Conservation (phyloP, 2,113 vertebrate genomes). For the Phoenicopterus ruber region DNA sequence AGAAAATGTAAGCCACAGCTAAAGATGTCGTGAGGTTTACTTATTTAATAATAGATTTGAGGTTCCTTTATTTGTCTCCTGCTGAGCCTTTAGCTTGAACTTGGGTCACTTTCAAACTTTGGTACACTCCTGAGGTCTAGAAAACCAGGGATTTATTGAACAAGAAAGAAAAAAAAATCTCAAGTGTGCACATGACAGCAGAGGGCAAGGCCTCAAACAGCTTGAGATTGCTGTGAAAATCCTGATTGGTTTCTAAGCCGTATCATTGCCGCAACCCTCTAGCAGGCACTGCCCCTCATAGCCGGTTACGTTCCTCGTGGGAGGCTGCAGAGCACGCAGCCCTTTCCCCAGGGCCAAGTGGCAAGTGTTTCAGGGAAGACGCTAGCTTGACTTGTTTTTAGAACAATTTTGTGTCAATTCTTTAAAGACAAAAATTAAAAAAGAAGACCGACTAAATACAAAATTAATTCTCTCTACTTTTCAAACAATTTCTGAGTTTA, state of each 20-base stretch:
- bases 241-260: conserved; percentile 47
- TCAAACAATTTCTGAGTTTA: not conserved
- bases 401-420: not conserved
- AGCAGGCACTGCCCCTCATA: not conserved
- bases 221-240: conserved; percentile 52
- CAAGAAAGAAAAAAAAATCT: conserved; percentile 37
- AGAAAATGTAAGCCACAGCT: conserved; percentile 10
- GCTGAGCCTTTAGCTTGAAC: conserved; percentile 52
- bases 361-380: not conserved
- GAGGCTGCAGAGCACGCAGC: not conserved
- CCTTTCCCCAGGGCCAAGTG: not conserved
- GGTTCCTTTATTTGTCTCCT: conserved; percentile 43
- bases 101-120: conserved; percentile 54
- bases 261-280: not conserved
- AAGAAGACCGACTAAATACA: not conserved
- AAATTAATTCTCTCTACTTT: not conserved
- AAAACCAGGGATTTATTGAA: conserved; percentile 41
- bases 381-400: not conserved
- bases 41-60: conserved; percentile 48
- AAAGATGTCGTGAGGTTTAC: not conserved
- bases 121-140: conserved; percentile 1
- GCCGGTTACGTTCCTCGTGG: not conserved
- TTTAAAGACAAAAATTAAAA: not conserved
- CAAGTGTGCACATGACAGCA: conserved; percentile 38
- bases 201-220: conserved; percentile 51